These are phyloP conservation scores for Apostichopus californicus DNA, from an alignment of 35 echinoderm and acorn worm genomes.

Conservation along the genomic window DNA sequence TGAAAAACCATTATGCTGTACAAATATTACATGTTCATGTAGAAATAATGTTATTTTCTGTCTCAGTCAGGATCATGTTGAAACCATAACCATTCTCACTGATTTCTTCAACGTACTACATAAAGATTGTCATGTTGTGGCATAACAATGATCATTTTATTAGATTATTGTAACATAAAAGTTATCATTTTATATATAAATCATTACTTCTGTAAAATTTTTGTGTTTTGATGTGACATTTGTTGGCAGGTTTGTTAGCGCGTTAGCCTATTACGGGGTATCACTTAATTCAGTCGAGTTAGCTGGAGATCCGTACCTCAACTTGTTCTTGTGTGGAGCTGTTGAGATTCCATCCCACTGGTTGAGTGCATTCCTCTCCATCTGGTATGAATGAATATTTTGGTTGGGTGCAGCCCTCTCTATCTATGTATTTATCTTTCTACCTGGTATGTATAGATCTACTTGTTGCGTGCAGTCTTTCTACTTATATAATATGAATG, in stretches of 20 bases:
- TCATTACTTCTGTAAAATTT: neutral
- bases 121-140: too few species aligned
- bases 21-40: too few species aligned
- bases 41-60: too few species aligned
- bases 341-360: constrained; percentile 19
- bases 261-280: constrained; percentile 33
- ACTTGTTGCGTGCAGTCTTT: neutral
- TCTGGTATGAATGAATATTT: neutral
- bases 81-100: too few species aligned
- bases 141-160: too few species aligned
- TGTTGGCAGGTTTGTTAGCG: constrained; percentile 11
- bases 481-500: neutral
- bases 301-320: constrained; percentile 35
- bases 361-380: neutral
- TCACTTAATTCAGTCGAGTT: constrained; percentile 14
- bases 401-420: neutral
- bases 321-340: constrained; percentile 35
- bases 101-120: too few species aligned
- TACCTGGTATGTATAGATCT: neutral
- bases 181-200: too few species aligned
- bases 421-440: neutral
- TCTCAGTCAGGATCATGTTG: too few species aligned
- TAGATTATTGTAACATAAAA: too few species aligned
- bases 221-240: neutral
- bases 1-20: too few species aligned